These are phyloP conservation scores for Herpailurus yagouaroundi DNA, from an alignment of 2,113 vertebrate genomes.

Conservation along the genomic window DNA sequence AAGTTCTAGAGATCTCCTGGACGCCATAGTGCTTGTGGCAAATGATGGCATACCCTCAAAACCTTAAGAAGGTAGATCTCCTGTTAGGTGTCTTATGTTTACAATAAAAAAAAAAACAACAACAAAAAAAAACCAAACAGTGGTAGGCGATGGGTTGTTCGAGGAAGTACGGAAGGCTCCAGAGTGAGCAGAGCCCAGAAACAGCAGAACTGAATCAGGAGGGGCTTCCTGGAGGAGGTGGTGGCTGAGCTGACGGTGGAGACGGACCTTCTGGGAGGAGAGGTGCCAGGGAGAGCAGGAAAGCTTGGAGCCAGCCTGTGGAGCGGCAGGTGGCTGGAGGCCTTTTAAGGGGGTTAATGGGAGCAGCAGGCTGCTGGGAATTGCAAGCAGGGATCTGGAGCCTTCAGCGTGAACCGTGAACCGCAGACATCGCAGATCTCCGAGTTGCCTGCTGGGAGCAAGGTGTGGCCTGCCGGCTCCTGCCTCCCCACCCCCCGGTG, in stretches of 20 bases:
- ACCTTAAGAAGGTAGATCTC: background rate
- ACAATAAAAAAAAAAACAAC: background rate
- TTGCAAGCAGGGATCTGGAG: background rate
- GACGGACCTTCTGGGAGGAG: background rate
- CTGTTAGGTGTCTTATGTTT: background rate
- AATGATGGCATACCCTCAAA: background rate
- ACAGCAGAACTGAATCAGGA: background rate
- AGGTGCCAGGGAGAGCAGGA: background rate
- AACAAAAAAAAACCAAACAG: too few species aligned
- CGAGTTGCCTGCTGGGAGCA: background rate
- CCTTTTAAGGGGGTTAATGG: background rate
- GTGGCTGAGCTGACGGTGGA: background rate
- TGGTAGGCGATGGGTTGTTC: background rate
- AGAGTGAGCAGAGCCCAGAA: background rate
- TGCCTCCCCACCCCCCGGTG: fast-evolving
- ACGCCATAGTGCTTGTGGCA: background rate
- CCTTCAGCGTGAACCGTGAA: background rate
- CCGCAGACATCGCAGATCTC: background rate
- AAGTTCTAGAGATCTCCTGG: background rate
- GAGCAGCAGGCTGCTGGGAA: background rate
- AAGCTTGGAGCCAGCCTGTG: fast-evolving
- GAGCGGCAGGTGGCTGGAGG: background rate
- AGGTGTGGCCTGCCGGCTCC: background rate
- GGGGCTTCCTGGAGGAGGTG: constrained; percentile 9
- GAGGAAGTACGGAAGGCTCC: background rate